Evolutionary conservation across 2,888 invertebrate genomes (phyloP).

Genomic region (Morpho deidamia): DNA sequence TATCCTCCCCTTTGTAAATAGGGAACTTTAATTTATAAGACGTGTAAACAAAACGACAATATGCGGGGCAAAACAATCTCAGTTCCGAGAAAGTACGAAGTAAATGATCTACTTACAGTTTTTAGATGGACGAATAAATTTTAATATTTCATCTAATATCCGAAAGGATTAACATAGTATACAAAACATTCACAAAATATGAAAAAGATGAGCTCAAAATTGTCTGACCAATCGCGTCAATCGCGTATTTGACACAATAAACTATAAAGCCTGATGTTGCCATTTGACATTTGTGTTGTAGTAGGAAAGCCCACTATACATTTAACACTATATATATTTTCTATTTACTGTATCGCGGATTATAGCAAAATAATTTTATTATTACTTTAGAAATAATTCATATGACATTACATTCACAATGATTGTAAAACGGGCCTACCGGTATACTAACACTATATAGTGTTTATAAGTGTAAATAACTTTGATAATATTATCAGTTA

Average conservation of each 20-base stretch:
- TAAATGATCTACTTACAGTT: constrained; percentile 49
- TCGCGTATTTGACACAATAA: constrained; percentile 40
- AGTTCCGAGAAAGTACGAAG: constrained; percentile 6
- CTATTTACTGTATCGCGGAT: too few species aligned
- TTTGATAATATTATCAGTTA: too few species aligned
- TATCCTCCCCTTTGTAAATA: constrained; percentile 74
- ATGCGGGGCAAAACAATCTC: constrained; percentile 27
- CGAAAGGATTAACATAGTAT: constrained; percentile 57
- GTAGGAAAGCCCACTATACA: too few species aligned
- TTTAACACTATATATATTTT: too few species aligned
- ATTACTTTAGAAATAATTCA: neutral
- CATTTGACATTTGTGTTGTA: too few species aligned
- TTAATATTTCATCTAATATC: constrained; percentile 46
- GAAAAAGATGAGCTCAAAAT: constrained; percentile 46
- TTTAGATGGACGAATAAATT: constrained; percentile 35
- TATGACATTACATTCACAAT: neutral
- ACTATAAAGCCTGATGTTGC: neutral
- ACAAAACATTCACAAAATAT: constrained; percentile 55
- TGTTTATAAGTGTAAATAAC: too few species aligned
- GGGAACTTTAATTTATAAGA: constrained; percentile 50
- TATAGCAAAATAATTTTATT: neutral
- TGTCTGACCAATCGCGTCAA: constrained; percentile 51
- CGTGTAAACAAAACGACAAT: constrained; percentile 75
- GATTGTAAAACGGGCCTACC: too few species aligned
- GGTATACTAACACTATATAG: too few species aligned